These are phyloP conservation scores for Lasioglossum zephyrum DNA, from an alignment of 2,888 invertebrate genomes.

Conservation along the genomic window DNA sequence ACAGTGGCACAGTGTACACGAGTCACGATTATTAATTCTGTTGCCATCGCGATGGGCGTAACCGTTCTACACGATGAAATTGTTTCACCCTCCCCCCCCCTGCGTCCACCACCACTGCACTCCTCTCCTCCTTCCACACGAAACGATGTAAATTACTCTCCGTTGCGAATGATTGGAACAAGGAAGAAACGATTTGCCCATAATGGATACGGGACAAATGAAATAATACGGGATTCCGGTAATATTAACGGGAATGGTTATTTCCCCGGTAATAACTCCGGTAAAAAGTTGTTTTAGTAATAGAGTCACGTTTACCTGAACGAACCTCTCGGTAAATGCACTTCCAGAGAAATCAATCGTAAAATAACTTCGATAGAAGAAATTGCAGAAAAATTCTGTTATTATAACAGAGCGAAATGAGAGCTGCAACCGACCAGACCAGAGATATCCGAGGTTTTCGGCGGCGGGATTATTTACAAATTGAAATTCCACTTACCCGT, in stretches of 20 bases:
- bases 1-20: conserved; percentile 16
- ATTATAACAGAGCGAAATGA: not conserved
- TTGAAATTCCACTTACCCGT: conserved; percentile 87
- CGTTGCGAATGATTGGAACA: conserved; percentile 16
- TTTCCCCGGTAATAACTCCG: not conserved
- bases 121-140: not conserved
- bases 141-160: conserved; percentile 20
- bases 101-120: not conserved
- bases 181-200: conserved; percentile 2
- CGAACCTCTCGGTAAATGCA: not conserved
- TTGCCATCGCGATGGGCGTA: conserved; percentile 24
- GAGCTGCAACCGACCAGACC: not conserved
- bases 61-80: conserved; percentile 24
- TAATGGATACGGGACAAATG: not conserved
- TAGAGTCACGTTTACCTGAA: conserved; percentile 10
- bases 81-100: not conserved
- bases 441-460: not conserved
- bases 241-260: not conserved
- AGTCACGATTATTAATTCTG: conserved; percentile 30
- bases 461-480: not conserved
- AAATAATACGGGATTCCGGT: not conserved
- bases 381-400: not conserved
- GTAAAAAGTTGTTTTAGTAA: conserved; percentile 7
- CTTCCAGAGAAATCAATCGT: not conserved
- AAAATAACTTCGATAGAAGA: not conserved